Base-by-base conservation (phyloP, 2,888 invertebrate genomes). In the Cinara cedri region DNA sequence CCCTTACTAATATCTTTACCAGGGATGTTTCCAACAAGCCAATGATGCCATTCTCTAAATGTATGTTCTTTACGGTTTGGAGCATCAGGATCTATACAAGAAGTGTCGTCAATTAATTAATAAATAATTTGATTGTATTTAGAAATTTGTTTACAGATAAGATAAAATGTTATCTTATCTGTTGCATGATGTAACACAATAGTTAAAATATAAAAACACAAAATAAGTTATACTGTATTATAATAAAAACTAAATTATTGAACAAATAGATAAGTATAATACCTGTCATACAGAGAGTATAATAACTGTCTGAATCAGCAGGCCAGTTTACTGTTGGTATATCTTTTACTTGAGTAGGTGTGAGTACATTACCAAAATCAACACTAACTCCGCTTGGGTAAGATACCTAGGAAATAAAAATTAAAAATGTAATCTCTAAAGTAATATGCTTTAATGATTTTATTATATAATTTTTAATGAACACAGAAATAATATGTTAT, bases 21-120 rank as follows among this genome's bases (percentile, higher is more conserved):
- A 24, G 92, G 92, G 82, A 97, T 92, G 85, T 96, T 96, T 34
- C 90, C 92, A 0, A 97, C 92, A 6, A 96, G 86, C 96, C 96
- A 97, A 86, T 97, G 96, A 84, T 93, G 93, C 92, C 93, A 96
- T 86, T 97, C 96, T 60, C 96, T 89, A 85, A 89, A 91, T 82
- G 88, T 92, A 0, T 95, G 95, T 13, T 92, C 89, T 16, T 88
- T 85, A 54, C 96, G 90, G 83, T 92, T 92, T 0, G 96, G 96
- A 10, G 96, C 96, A 88, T 97, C 97, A 0, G 96, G 96, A 88
- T 97, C 97, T 88, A 76, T 1, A 75, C 60, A 2, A 68, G 26
- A 44, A 71, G 11, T 57, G 24, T 54, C 3, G 34, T 34, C 14
- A 19, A 54, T 42, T 42, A 34, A 0, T 21, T 54, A 10, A 54